Evolutionary conservation across 2,888 invertebrate genomes (phyloP).

Genomic region (Emmelina monodactyla): DNA sequence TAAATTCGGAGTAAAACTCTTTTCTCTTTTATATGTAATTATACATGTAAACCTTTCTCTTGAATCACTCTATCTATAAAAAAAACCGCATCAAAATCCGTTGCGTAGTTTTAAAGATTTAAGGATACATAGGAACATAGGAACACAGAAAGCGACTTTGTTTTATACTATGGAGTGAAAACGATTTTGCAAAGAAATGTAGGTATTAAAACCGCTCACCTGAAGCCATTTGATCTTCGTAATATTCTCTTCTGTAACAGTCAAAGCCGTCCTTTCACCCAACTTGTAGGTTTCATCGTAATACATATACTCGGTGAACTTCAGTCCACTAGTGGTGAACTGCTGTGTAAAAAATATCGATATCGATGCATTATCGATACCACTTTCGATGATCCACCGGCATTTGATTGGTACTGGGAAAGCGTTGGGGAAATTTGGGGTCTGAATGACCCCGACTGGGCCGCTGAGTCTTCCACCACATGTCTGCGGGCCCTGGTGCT

Average conservation of each 20-base stretch:
- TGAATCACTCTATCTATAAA: no score
- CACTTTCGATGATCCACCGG: conserved; percentile 84
- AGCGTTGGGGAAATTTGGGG: conserved; percentile 83
- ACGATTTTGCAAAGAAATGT: no score
- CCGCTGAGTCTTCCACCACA: conserved; percentile 75
- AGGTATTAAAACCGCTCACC: no score
- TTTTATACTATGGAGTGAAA: no score
- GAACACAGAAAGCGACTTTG: no score
- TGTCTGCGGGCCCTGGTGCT: conserved; percentile 44
- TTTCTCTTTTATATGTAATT: no score
- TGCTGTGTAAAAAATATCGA: conserved; percentile 88
- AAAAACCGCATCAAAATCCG: no score
- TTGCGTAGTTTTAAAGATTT: no score
- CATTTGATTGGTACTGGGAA: conserved; percentile 86
- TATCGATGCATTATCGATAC: conserved; percentile 78
- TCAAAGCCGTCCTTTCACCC: conserved; percentile 71
- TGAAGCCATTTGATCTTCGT: conserved; percentile 70
- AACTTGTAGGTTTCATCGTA: conserved; percentile 74
- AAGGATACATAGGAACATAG: no score
- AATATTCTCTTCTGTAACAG: conserved; percentile 77
- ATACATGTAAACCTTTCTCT: no score
- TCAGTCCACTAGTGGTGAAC: conserved; percentile 80
- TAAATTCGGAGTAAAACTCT: no score
- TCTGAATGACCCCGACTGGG: conserved; percentile 76
- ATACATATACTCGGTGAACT: conserved; percentile 79